Evolutionary conservation across 2,113 vertebrate species (phyloP).

Genomic region (Brachirus orientalis): DNA sequence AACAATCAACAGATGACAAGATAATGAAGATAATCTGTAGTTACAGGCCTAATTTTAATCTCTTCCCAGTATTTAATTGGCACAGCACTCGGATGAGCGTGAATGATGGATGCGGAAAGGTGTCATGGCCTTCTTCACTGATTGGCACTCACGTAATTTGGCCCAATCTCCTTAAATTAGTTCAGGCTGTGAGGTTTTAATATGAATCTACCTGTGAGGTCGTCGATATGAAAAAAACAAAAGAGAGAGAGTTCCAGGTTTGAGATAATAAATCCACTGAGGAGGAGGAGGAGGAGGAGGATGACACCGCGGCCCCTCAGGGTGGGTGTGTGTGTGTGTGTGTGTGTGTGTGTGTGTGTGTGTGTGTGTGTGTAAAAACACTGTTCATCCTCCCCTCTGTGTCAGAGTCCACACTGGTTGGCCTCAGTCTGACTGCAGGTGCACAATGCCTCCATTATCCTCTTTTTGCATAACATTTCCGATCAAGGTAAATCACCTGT

Average conservation of each 20-base stretch:
- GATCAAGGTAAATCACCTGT: slow-evolving; percentile 63
- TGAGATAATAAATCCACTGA: slow-evolving; percentile 41
- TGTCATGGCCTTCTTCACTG: slow-evolving; percentile 33
- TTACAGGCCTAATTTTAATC: no score
- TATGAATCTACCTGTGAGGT: slow-evolving; percentile 21
- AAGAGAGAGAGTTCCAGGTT: slow-evolving; percentile 19
- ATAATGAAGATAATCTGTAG: no score
- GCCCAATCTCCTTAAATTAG: slow-evolving; percentile 6
- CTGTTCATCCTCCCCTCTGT: slow-evolving; percentile 62
- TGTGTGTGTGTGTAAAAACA: slow-evolving; percentile 10
- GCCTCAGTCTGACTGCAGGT: slow-evolving; percentile 60
- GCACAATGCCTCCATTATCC: slow-evolving; percentile 71
- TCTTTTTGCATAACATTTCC: slow-evolving; percentile 66
- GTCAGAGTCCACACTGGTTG: slow-evolving; percentile 58
- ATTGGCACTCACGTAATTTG: slow-evolving; percentile 52
- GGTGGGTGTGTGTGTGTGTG: background rate
- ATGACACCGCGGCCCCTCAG: slow-evolving; percentile 47
- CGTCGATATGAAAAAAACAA: slow-evolving; percentile 16
- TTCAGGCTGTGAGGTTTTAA: slow-evolving; percentile 2
- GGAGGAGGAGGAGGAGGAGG: slow-evolving; percentile 18
- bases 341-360: background rate
- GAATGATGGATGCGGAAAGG: background rate
- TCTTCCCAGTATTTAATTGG: no score
- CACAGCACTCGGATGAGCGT: no score
- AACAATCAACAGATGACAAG: no score